Conservation (phyloP, 1,140 invertebrate genomes). For the Drosophila kepulauana region DNA sequence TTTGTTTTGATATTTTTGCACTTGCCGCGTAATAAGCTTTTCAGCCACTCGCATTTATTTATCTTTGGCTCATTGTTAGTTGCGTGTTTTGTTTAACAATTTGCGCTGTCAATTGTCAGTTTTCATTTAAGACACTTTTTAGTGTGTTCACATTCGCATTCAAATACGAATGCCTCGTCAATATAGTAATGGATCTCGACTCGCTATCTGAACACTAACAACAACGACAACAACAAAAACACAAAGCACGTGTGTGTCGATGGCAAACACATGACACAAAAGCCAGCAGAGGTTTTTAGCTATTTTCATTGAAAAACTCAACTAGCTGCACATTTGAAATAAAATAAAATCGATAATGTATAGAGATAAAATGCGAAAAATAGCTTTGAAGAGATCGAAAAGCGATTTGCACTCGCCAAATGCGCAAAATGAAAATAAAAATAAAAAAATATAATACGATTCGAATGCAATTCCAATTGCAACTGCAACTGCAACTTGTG, state of each 20-base stretch:
- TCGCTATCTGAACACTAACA: not conserved
- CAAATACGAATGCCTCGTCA: not conserved
- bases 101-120: constrained; percentile 53
- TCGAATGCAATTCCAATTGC: constrained; percentile 28
- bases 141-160: not conserved
- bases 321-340: constrained; percentile 2
- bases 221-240: too few species aligned
- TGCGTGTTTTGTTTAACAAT: constrained; percentile 72
- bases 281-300: constrained; percentile 8
- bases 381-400: constrained; percentile 57
- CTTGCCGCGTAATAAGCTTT: constrained; percentile 40
- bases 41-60: constrained; percentile 32
- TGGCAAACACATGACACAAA: constrained; percentile 10
- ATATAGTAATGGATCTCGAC: constrained; percentile 4
- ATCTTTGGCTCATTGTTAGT: constrained; percentile 36
- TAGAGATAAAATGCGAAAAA: constrained; percentile 37
- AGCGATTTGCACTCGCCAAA: constrained; percentile 70
- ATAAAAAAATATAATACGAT: not conserved
- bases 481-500: constrained; percentile 28
- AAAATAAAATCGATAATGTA: not conserved
- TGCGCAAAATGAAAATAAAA: constrained; percentile 56
- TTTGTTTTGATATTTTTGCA: constrained; percentile 6
- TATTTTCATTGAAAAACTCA: constrained; percentile 41
- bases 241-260: constrained; percentile 2
- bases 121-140: constrained; percentile 7